Evolutionary conservation across 2,888 invertebrate genomes (phyloP).

Genomic region (Brachyopa scutellaris): DNA sequence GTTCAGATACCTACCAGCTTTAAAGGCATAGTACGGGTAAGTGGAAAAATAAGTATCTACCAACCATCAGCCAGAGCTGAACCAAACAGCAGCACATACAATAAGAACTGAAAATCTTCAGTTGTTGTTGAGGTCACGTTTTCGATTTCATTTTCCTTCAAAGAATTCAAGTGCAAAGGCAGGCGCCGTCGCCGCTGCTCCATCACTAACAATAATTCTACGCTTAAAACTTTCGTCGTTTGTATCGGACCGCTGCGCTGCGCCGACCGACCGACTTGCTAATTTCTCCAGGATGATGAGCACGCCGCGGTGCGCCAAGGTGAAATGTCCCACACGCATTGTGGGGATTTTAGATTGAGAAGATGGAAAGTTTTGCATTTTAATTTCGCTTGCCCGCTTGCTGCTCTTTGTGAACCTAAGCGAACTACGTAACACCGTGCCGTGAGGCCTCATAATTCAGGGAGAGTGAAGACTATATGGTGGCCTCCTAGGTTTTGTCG

Average conservation of each 20-base stretch:
- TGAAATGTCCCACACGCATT: slow-evolving; percentile 70
- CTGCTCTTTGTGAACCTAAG: slow-evolving; percentile 4
- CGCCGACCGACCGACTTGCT: slow-evolving; percentile 9
- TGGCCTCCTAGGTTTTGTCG: no score
- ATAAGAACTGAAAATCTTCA: slow-evolving; percentile 48
- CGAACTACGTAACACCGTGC: slow-evolving; percentile 8
- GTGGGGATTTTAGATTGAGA: slow-evolving; percentile 27
- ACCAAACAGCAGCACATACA: slow-evolving; percentile 2
- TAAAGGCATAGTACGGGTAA: neutral
- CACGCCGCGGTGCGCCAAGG: slow-evolving; percentile 17
- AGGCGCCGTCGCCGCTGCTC: neutral
- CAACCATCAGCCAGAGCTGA: neutral
- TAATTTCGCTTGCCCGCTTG: slow-evolving; percentile 2
- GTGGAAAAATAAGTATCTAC: neutral
- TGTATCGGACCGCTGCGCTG: no score
- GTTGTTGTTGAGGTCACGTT: slow-evolving; percentile 66
- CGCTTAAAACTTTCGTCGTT: slow-evolving; percentile 35
- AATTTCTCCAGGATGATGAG: slow-evolving; percentile 69
- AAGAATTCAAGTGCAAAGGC: slow-evolving; percentile 41
- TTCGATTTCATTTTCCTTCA: slow-evolving; percentile 73
- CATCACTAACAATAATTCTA: slow-evolving; percentile 26
- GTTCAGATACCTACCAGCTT: slow-evolving; percentile 18
- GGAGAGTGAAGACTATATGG: slow-evolving; percentile 2
- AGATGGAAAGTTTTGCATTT: slow-evolving; percentile 64
- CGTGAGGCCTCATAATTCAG: slow-evolving; percentile 16